phyloP scores from a whole-genome alignment of 2,888 invertebrate genomes.

The Rugalucina vietnamica region DNA sequence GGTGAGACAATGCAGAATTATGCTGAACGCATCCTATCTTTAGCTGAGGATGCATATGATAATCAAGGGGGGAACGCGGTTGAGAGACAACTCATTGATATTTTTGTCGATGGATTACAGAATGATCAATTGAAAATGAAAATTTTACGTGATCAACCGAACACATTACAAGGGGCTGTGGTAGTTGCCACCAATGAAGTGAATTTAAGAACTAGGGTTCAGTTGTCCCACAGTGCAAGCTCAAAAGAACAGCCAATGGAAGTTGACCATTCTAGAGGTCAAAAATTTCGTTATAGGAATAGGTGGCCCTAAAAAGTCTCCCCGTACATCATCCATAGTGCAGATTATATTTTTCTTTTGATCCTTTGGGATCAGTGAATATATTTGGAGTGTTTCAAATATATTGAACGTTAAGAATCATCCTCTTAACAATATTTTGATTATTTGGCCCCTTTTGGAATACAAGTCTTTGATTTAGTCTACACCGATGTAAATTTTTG shows the following conservation, averaged over 20 bases:
- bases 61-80: conserved; percentile 10
- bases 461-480: too few species aligned
- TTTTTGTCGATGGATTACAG: conserved; percentile 15
- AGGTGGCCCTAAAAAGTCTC: too few species aligned
- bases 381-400: too few species aligned
- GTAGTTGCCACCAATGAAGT: conserved; percentile 6
- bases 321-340: too few species aligned
- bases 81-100: conserved; percentile 20
- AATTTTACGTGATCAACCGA: conserved; percentile 16
- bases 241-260: neutral
- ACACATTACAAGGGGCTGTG: conserved; percentile 15
- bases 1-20: conserved; percentile 9
- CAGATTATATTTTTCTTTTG: too few species aligned
- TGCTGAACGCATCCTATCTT: conserved; percentile 15
- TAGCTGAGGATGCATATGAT: conserved; percentile 21
- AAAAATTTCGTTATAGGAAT: neutral
- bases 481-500: too few species aligned
- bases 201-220: conserved; percentile 13
- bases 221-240: neutral
- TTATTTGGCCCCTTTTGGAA: too few species aligned
- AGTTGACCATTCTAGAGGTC: neutral
- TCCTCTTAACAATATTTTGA: too few species aligned
- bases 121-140: conserved; percentile 27
- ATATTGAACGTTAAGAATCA: too few species aligned
- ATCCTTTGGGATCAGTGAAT: too few species aligned